Percentiles rank a stretch among this genome's conserved stretches.
Conservation (phyloP, 2,888 invertebrate species). For the Artemia sinica region DNA sequence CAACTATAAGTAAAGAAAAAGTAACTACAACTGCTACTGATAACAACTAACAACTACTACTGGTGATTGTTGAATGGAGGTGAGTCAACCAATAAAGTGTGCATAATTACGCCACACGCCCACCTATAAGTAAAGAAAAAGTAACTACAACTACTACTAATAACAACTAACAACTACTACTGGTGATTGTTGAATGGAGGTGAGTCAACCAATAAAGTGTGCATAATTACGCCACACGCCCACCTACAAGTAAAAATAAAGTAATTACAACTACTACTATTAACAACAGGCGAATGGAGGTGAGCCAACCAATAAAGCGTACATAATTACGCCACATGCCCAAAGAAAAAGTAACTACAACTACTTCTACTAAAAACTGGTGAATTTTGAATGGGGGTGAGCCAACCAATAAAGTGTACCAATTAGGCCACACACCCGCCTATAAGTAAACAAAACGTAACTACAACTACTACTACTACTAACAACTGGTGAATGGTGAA, state of each 20-base stretch:
- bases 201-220: slow-evolving; percentile 87
- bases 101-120: slow-evolving; percentile 99
- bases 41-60: slow-evolving; percentile 36
- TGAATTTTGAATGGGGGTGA: slow-evolving; percentile 99
- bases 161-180: slow-evolving; percentile 36
- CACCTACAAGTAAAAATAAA: slow-evolving; percentile 44
- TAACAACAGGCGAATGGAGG: slow-evolving; percentile 79
- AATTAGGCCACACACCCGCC: slow-evolving; percentile 96
- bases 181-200: slow-evolving; percentile 99
- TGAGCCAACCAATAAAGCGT: slow-evolving; percentile 87
- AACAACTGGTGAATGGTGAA: slow-evolving; percentile 83
- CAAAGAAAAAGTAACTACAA: slow-evolving; percentile 5
- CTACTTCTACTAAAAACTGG: slow-evolving; percentile 53
- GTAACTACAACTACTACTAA: no score
- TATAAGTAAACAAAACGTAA: slow-evolving; percentile 33
- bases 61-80: slow-evolving; percentile 99
- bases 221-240: slow-evolving; percentile 99
- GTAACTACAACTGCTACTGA: no score
- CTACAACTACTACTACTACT: no score
- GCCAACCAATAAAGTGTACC: slow-evolving; percentile 92
- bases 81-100: slow-evolving; percentile 87
- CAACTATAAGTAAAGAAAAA: slow-evolving; percentile 44
- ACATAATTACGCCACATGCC: slow-evolving; percentile 89
- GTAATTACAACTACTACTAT: no score
- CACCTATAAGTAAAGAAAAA: slow-evolving; percentile 44